A percentile compares a stretch with the other conserved stretches of the same genome.
These are phyloP conservation scores for Boleophthalmus pectinirostris DNA, from an alignment of 2,113 vertebrate species.

Conservation along the genomic window DNA sequence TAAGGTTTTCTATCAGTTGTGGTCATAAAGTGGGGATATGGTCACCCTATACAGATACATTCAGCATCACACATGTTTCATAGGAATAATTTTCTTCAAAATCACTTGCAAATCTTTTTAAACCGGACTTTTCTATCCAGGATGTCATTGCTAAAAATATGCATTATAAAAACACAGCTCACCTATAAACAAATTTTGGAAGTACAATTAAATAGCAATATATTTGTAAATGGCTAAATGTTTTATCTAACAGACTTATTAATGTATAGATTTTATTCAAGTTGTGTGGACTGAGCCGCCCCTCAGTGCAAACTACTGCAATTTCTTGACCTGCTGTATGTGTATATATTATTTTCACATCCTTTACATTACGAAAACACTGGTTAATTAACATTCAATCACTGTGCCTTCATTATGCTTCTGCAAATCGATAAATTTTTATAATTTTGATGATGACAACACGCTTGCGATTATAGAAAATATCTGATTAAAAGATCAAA, in stretches of 20 bases:
- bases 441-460: slow-evolving; percentile 82
- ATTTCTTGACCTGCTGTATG: slow-evolving; percentile 38
- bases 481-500: slow-evolving; percentile 80
- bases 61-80: slow-evolving; percentile 59
- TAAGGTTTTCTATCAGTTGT: background rate
- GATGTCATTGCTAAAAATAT: slow-evolving; percentile 78
- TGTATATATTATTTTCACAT: slow-evolving; percentile 62
- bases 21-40: background rate
- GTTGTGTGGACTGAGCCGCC: slow-evolving; percentile 67
- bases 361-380: slow-evolving; percentile 64
- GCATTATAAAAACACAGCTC: slow-evolving; percentile 72
- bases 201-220: slow-evolving; percentile 82
- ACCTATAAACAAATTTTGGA: slow-evolving; percentile 70
- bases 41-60: slow-evolving; percentile 30
- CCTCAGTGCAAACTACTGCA: slow-evolving; percentile 63
- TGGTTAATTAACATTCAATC: slow-evolving; percentile 87
- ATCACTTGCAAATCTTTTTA: slow-evolving; percentile 59
- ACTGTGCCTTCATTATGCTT: slow-evolving; percentile 93
- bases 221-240: slow-evolving; percentile 83
- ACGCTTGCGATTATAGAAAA: slow-evolving; percentile 64
- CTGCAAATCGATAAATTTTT: slow-evolving; percentile 80
- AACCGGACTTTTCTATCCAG: slow-evolving; percentile 74
- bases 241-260: slow-evolving; percentile 78
- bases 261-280: slow-evolving; percentile 78
- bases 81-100: slow-evolving; percentile 49